Evolutionary conservation across 2,113 vertebrate species (phyloP).

Genomic region (Coptodon rendalli): DNA sequence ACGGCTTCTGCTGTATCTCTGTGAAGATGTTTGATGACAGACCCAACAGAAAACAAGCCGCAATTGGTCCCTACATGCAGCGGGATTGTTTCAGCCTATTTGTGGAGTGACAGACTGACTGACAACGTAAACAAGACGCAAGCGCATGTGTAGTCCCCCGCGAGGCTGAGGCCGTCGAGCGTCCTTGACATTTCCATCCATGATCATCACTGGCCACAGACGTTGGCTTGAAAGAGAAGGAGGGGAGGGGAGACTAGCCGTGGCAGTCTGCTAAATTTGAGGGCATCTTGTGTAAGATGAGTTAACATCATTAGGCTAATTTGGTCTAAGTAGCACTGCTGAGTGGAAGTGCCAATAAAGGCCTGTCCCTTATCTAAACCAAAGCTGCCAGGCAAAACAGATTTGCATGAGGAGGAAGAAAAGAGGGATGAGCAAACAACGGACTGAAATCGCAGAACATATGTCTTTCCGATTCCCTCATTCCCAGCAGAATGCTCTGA

Average conservation of each 20-base stretch:
- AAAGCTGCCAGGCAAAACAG: slow-evolving; percentile 45
- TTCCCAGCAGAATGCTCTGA: slow-evolving; percentile 33
- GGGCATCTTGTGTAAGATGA: slow-evolving; percentile 39
- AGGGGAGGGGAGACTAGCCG: background rate
- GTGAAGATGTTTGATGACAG: background rate
- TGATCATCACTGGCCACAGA: slow-evolving; percentile 24
- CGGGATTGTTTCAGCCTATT: slow-evolving; percentile 18
- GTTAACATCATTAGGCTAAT: slow-evolving; percentile 53
- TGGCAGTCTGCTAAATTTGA: slow-evolving; percentile 28
- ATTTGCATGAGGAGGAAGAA: slow-evolving; percentile 28
- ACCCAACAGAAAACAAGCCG: background rate
- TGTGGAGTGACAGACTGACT: slow-evolving; percentile 22
- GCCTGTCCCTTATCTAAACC: slow-evolving; percentile 41
- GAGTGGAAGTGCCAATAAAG: slow-evolving; percentile 33
- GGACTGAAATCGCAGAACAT: slow-evolving; percentile 44
- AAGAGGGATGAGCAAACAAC: slow-evolving; percentile 46
- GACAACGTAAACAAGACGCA: slow-evolving; percentile 42
- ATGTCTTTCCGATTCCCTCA: slow-evolving; percentile 43
- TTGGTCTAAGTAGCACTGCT: slow-evolving; percentile 40
- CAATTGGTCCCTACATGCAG: background rate
- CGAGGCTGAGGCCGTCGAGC: slow-evolving; percentile 16
- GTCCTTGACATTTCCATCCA: slow-evolving; percentile 56
- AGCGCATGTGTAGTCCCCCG: slow-evolving; percentile 21
- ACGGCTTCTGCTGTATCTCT: background rate
- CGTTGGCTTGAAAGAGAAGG: slow-evolving; percentile 2